Conservation (phyloP, 2,888 invertebrate species). For the Uropetala carovei region DNA sequence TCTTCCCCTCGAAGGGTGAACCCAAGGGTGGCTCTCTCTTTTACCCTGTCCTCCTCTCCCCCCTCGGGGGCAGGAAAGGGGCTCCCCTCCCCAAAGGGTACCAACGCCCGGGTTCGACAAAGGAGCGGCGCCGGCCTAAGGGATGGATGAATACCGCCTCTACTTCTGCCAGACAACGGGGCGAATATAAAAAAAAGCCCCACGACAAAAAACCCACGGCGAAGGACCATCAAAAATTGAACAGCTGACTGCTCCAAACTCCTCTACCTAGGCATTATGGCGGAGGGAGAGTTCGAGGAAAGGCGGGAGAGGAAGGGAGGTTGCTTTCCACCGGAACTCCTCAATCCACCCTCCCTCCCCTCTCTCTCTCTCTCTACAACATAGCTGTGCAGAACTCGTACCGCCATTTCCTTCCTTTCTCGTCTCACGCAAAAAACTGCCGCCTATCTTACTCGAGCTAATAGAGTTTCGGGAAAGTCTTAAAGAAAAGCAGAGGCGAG, state of each 20-base stretch:
- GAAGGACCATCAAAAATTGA: conserved; percentile 26
- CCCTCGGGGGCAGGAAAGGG: background rate
- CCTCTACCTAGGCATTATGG: conserved; percentile 4
- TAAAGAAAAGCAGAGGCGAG: too few relatives aligned
- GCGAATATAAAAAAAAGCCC: background rate
- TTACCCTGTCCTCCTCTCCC: background rate
- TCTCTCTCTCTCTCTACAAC: background rate
- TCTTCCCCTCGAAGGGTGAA: background rate
- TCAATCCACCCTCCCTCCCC: too few relatives aligned
- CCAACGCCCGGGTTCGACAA: background rate
- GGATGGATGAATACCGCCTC: too few relatives aligned
- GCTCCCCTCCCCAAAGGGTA: background rate
- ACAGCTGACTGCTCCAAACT: background rate
- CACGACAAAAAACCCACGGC: background rate
- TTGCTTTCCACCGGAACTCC: background rate
- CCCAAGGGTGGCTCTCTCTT: background rate
- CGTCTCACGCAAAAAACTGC: background rate
- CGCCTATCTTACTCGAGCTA: background rate
- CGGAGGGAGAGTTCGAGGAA: background rate
- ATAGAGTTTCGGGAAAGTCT: too few relatives aligned
- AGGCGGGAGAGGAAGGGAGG: background rate
- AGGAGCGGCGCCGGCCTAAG: background rate
- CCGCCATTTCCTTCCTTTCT: background rate
- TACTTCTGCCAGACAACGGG: conserved; percentile 23
- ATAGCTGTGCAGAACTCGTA: too few relatives aligned